A percentile compares a stretch with the other conserved stretches of the same genome.
Conservation (phyloP, 2,797 vertebrate genomes). For the Arnoldichthys spilopterus region DNA sequence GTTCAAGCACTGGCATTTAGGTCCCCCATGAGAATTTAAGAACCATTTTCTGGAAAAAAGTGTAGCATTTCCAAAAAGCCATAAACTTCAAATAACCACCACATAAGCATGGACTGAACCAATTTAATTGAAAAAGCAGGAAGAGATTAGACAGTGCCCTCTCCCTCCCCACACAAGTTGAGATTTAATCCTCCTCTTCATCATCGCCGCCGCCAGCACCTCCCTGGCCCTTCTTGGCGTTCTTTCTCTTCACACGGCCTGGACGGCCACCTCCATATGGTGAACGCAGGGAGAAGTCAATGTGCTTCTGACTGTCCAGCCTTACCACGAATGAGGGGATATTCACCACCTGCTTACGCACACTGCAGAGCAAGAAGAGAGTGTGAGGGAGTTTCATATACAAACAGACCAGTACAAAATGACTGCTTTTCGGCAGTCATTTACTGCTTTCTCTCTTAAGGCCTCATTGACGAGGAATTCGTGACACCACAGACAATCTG, state of each 20-base stretch:
- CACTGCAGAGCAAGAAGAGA: constrained; percentile 68
- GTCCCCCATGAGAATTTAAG: too few species aligned
- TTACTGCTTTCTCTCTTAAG: constrained; percentile 41
- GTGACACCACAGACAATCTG: constrained; percentile 80
- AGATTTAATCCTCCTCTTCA: constrained; percentile 89
- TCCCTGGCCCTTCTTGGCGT: constrained; percentile 93
- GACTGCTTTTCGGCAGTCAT: too few species aligned
- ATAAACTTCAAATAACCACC: background rate
- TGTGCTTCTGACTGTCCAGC: constrained; percentile 95
- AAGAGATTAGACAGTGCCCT: constrained; percentile 47
- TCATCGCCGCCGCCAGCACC: constrained; percentile 88
- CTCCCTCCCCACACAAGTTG: constrained; percentile 43
- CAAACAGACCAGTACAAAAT: too few species aligned
- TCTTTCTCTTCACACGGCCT: constrained; percentile 93
- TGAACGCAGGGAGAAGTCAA: constrained; percentile 93
- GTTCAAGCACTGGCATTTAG: too few species aligned
- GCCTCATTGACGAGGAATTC: constrained; percentile 86
- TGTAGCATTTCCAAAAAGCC: background rate
- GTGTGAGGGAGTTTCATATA: background rate
- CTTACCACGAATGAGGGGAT: constrained; percentile 95
- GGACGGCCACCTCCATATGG: constrained; percentile 92
- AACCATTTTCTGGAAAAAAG: too few species aligned
- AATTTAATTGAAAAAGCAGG: constrained; percentile 75
- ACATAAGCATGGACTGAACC: constrained; percentile 13
- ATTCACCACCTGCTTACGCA: constrained; percentile 95